Percentiles rank a stretch among this genome's conserved stretches.
phyloP scores from a whole-genome alignment of 1,140 invertebrate genomes.

The Anoplophora glabripennis region DNA sequence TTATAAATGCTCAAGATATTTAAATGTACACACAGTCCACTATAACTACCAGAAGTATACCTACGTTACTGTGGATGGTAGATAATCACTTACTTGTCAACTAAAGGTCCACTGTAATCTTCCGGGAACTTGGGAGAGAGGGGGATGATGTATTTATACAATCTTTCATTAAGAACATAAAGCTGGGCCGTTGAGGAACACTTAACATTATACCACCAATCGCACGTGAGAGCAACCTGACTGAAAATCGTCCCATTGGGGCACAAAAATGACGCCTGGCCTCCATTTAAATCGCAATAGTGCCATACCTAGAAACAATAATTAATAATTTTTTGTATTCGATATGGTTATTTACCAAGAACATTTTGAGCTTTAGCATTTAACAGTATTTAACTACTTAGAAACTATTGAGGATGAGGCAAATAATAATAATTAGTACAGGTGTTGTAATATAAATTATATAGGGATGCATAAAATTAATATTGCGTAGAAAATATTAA shows the following conservation, averaged over 20 bases:
- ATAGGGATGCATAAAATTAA: too few relatives aligned
- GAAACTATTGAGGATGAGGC: too few relatives aligned
- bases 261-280: slow-evolving; percentile 85
- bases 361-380: too few relatives aligned
- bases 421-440: too few relatives aligned
- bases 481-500: too few relatives aligned
- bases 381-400: too few relatives aligned
- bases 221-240: slow-evolving; percentile 80
- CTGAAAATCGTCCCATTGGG: slow-evolving; percentile 90
- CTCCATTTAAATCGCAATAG: slow-evolving; percentile 87
- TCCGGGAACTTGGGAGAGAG: slow-evolving; percentile 83
- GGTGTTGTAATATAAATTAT: too few relatives aligned
- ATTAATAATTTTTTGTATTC: background rate
- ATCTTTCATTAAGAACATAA: slow-evolving; percentile 82
- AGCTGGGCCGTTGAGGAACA: slow-evolving; percentile 77
- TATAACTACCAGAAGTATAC: too few relatives aligned
- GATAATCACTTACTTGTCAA: slow-evolving; percentile 62
- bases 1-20: too few relatives aligned
- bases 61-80: background rate
- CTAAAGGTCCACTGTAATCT: slow-evolving; percentile 79
- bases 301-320: slow-evolving; percentile 73
- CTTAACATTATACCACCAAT: slow-evolving; percentile 91
- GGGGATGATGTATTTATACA: slow-evolving; percentile 84
- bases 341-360: too few relatives aligned
- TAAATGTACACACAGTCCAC: too few relatives aligned